Percentiles rank a stretch among this genome's conserved stretches.
These are phyloP conservation scores for Macrotrachela quadricornifera DNA, from an alignment of 1,140 invertebrate species.

Conservation along the genomic window DNA sequence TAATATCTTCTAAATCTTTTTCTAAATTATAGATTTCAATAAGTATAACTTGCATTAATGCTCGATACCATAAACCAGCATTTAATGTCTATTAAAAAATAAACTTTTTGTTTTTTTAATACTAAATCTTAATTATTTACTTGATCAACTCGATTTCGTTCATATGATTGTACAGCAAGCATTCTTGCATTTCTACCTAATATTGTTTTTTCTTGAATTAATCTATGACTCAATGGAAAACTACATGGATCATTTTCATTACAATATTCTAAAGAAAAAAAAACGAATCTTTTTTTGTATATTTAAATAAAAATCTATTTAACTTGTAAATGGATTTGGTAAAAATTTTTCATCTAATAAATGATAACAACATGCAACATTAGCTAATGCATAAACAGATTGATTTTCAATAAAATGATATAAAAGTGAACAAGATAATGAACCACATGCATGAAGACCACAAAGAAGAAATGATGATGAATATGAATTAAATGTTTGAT, in stretches of 20 bases:
- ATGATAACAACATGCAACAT: slow-evolving; percentile 22
- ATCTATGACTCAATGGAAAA: slow-evolving; percentile 45
- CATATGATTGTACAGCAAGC: slow-evolving; percentile 52
- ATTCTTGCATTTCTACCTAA: slow-evolving; percentile 57
- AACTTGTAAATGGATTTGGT: slow-evolving; percentile 19
- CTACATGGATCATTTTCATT: slow-evolving; percentile 2
- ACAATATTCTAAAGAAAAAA: no score
- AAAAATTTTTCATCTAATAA: slow-evolving; percentile 16
- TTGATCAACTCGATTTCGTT: slow-evolving; percentile 38
- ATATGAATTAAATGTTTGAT: neutral
- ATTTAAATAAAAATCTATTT: neutral
- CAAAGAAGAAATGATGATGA: slow-evolving; percentile 12
- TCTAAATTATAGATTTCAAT: slow-evolving; percentile 3
- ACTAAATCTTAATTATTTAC: neutral
- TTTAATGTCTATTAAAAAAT: slow-evolving; percentile 6
- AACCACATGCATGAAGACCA: slow-evolving; percentile 22
- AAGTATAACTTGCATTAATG: slow-evolving; percentile 16
- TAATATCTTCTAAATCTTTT: slow-evolving; percentile 12
- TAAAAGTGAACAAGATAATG: slow-evolving; percentile 15
- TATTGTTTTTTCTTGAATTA: slow-evolving; percentile 33
- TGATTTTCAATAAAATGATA: slow-evolving; percentile 14
- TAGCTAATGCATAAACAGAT: slow-evolving; percentile 13
- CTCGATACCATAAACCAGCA: slow-evolving; percentile 12
- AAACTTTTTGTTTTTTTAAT: neutral
- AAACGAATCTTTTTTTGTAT: neutral